These are phyloP conservation scores for Recurvirostra avosetta DNA, from an alignment of 2,113 vertebrate genomes.

Conservation along the genomic window DNA sequence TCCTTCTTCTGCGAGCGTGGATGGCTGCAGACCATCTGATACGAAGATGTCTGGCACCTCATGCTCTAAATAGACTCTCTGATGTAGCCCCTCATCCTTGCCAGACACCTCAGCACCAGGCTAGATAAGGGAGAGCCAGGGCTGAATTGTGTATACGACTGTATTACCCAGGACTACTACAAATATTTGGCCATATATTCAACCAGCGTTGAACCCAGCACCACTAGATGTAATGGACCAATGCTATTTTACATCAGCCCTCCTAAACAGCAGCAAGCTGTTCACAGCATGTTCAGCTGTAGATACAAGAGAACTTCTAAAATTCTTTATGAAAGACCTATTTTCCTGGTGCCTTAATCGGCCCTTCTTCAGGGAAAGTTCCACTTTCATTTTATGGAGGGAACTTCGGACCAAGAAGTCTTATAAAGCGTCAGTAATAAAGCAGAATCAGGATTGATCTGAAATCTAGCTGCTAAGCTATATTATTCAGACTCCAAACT, in stretches of 20 bases:
- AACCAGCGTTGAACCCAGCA: background rate
- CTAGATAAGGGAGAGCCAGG: background rate
- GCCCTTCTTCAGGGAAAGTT: background rate
- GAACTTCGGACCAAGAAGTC: background rate
- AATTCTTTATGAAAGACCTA: background rate
- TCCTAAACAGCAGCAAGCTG: conserved; percentile 5
- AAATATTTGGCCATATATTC: background rate
- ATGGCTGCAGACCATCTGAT: conserved; percentile 21
- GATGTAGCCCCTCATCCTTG: conserved; percentile 5
- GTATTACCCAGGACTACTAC: background rate
- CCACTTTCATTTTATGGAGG: background rate
- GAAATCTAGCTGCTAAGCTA: background rate
- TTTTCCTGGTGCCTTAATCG: background rate
- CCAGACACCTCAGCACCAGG: background rate
- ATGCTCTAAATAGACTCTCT: conserved; percentile 8
- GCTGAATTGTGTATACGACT: background rate
- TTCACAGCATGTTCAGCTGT: background rate
- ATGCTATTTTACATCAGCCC: background rate
- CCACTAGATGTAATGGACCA: background rate
- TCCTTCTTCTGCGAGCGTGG: background rate
- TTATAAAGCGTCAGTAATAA: background rate
- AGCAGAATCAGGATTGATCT: background rate
- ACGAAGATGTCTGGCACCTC: background rate
- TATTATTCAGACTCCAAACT: background rate
- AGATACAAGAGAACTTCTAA: background rate